Conservation (phyloP, 2,797 vertebrate species). For the Melanotaenia parkinsoni region DNA sequence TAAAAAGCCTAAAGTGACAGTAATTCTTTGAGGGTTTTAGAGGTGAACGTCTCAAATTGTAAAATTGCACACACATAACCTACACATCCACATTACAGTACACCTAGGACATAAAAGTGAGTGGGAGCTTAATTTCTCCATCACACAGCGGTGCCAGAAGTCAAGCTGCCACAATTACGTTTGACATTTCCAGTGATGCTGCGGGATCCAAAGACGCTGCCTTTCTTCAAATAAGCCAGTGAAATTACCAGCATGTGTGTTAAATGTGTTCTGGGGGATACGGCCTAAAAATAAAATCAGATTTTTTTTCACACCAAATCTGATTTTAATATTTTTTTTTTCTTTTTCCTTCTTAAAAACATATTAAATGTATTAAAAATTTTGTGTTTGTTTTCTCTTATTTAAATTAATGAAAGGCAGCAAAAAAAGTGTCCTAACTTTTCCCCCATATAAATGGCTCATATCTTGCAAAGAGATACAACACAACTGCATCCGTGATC, state of each 20-base stretch:
- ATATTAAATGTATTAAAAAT: too few relatives aligned
- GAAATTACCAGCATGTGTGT: slow-evolving; percentile 75
- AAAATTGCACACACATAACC: not conserved
- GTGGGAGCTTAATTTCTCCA: slow-evolving; percentile 13
- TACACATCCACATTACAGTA: not conserved
- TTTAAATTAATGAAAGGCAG: too few relatives aligned
- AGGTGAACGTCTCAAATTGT: not conserved
- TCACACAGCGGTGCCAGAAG: slow-evolving; percentile 20
- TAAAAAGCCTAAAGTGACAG: not conserved
- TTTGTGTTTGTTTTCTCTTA: too few relatives aligned
- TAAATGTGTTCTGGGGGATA: slow-evolving; percentile 13
- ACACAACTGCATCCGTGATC: too few relatives aligned
- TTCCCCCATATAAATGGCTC: too few relatives aligned
- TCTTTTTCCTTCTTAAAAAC: too few relatives aligned
- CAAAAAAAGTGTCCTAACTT: too few relatives aligned
- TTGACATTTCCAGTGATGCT: slow-evolving; percentile 72
- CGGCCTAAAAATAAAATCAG: too few relatives aligned
- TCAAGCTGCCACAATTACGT: slow-evolving; percentile 61
- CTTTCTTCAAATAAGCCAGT: slow-evolving; percentile 54
- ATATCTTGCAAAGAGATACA: too few relatives aligned
- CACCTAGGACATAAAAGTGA: not conserved
- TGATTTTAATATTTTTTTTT: too few relatives aligned
- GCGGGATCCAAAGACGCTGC: slow-evolving; percentile 31
- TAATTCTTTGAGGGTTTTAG: not conserved
- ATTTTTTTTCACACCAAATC: too few relatives aligned